These are phyloP conservation scores for Cranoglanis bouderius DNA, from an alignment of 2,113 vertebrate species.

Conservation along the genomic window DNA sequence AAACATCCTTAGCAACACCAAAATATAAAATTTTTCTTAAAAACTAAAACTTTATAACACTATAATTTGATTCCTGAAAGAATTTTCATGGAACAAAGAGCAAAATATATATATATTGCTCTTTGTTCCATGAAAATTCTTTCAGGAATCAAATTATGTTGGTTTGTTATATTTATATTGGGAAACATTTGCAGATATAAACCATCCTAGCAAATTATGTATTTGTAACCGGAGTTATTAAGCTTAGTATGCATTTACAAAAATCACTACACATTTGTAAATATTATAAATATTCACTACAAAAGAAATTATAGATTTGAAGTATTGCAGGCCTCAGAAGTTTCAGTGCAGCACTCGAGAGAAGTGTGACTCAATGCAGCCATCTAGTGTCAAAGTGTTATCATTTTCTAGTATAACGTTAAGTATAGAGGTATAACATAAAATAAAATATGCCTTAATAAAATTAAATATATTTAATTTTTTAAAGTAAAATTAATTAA, in stretches of 20 bases:
- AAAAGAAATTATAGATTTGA: neutral
- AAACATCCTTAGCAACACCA: neutral
- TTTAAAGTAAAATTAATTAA: neutral
- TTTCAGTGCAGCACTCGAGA: neutral
- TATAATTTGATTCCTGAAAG: too few species aligned
- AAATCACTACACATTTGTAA: neutral
- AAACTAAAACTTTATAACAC: too few species aligned
- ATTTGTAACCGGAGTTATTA: neutral
- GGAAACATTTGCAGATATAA: neutral
- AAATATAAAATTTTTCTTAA: neutral
- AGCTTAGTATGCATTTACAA: neutral
- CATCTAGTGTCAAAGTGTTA: constrained; percentile 63
- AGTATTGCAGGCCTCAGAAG: neutral
- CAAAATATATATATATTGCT: too few species aligned
- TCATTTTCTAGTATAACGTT: neutral
- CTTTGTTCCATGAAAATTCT: too few species aligned
- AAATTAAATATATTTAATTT: neutral
- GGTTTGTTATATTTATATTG: neutral
- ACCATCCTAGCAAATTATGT: neutral
- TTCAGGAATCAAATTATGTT: too few species aligned
- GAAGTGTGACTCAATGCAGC: constrained; percentile 69
- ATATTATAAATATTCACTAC: constrained; percentile 10
- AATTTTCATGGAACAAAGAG: too few species aligned
- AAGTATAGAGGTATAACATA: neutral
- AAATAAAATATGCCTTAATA: neutral